A percentile compares a stretch with the other conserved stretches of the same genome.
Conservation (phyloP, 2,113 vertebrate genomes). For the Ibidorhyncha struthersii region DNA sequence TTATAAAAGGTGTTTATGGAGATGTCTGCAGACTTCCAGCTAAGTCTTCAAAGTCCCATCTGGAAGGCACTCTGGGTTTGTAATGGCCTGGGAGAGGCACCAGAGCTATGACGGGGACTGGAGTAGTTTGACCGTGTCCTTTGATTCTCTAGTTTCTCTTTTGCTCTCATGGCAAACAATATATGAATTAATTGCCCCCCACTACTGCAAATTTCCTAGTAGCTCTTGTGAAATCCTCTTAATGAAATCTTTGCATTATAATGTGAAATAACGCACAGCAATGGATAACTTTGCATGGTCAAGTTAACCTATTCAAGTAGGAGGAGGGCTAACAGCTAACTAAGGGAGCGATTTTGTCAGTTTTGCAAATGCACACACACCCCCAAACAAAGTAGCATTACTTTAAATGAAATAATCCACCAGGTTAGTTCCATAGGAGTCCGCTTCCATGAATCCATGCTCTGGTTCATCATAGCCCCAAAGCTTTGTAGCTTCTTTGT, state of each 20-base stretch:
- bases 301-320: background rate
- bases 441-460: background rate
- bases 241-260: background rate
- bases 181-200: background rate
- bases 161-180: fast-evolving
- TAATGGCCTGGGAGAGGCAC: background rate
- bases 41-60: background rate
- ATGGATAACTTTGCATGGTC: background rate
- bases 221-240: background rate
- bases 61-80: background rate
- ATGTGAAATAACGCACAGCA: background rate
- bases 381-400: background rate
- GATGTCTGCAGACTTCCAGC: background rate
- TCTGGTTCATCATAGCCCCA: background rate
- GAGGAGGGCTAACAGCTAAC: background rate
- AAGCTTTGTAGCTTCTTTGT: background rate
- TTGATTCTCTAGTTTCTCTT: background rate
- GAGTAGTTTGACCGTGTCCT: background rate
- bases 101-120: background rate
- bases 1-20: background rate
- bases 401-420: background rate
- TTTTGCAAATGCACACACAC: background rate
- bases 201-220: background rate
- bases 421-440: background rate
- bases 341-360: background rate